Evolutionary conservation across 2,888 invertebrate genomes (phyloP).

Genomic region (Drosophila emarginata): DNA sequence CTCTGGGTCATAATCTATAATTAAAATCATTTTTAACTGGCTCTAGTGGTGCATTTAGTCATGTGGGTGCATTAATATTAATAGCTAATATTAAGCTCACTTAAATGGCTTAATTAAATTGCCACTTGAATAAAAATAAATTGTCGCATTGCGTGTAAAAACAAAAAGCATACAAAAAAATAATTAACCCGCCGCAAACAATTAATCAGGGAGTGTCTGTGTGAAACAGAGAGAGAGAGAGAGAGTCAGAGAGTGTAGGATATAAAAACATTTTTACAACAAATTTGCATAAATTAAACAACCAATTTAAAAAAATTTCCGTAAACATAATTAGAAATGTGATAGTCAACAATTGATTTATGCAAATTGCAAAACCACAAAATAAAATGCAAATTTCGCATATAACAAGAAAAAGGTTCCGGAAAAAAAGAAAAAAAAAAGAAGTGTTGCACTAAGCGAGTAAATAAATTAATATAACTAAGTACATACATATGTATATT

Average conservation of each 20-base stretch:
- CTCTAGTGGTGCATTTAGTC: constrained; percentile 37
- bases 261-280: background rate
- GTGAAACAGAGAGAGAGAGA: background rate
- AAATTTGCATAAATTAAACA: constrained; percentile 66
- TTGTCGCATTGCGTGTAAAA: constrained; percentile 35
- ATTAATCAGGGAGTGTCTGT: constrained; percentile 40
- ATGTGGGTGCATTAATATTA: constrained; percentile 70
- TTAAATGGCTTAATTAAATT: constrained; percentile 72
- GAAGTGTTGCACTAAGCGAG: constrained; percentile 24
- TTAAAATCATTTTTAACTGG: constrained; percentile 65
- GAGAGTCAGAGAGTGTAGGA: background rate
- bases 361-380: constrained; percentile 69
- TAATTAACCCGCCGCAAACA: constrained; percentile 40
- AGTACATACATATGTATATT: constrained; percentile 49
- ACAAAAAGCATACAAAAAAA: constrained; percentile 9
- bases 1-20: constrained; percentile 63
- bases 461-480: constrained; percentile 54
- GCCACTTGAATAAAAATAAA: constrained; percentile 60
- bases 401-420: constrained; percentile 4
- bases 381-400: constrained; percentile 58
- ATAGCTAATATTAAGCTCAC: constrained; percentile 63
- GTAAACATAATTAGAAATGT: constrained; percentile 73
- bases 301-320: constrained; percentile 53
- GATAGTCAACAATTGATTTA: constrained; percentile 73
- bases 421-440: background rate